Evolutionary conservation across 2,113 vertebrate genomes (phyloP).

Genomic region (Anas platyrhynchos): DNA sequence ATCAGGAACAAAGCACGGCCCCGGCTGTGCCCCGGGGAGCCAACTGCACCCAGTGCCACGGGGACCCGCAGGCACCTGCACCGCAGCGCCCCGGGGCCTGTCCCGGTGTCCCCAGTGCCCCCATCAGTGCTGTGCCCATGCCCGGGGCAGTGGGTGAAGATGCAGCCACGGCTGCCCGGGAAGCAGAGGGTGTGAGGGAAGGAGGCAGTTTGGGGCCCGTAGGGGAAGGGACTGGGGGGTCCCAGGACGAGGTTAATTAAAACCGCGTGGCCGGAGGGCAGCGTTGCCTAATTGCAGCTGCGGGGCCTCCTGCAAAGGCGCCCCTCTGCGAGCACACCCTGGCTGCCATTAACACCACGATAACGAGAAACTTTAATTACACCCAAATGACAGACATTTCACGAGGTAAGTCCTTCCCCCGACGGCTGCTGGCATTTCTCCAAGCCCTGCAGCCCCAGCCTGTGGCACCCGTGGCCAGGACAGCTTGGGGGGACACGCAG

Average conservation of each 20-base stretch:
- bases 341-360: background rate
- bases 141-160: too few relatives aligned
- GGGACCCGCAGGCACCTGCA: background rate
- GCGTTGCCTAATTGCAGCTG: background rate
- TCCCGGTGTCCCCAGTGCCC: too few relatives aligned
- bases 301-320: background rate
- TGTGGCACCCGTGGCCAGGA: background rate
- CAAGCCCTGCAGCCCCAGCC: background rate
- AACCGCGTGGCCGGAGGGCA: background rate
- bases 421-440: background rate
- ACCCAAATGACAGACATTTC: background rate
- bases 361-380: background rate
- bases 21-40: background rate
- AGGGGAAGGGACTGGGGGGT: background rate
- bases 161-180: too few relatives aligned
- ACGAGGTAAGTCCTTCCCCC: background rate
- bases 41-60: background rate
- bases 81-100: too few relatives aligned
- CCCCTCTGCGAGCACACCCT: background rate
- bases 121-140: too few relatives aligned
- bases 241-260: background rate
- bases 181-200: too few relatives aligned
- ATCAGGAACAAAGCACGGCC: background rate
- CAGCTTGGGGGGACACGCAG: fast-evolving
- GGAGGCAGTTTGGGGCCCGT: background rate